A percentile compares a stretch with the other conserved stretches of the same genome.
Evolutionary conservation across 2,113 vertebrate genomes (phyloP).

Genomic region (Albula goreensis): DNA sequence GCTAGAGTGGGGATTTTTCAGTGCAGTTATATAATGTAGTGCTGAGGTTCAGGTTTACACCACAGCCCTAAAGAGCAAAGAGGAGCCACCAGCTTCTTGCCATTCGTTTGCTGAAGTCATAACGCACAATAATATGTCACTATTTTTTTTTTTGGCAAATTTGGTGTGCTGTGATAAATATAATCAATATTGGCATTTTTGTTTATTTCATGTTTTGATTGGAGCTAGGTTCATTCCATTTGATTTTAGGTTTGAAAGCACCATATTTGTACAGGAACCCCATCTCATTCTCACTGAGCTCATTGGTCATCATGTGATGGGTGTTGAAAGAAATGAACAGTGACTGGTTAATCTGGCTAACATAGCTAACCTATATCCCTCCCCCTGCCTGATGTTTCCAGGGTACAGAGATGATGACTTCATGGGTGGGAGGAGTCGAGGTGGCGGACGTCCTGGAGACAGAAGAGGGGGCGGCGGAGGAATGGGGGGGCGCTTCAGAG

Average conservation of each 20-base stretch:
- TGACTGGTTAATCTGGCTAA: neutral
- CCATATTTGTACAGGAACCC: constrained; percentile 13
- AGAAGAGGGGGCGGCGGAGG: constrained; percentile 73
- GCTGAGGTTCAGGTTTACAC: too few relatives aligned
- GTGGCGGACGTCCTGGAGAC: constrained; percentile 79
- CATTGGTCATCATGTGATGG: constrained; percentile 22
- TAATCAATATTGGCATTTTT: neutral
- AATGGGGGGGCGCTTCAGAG: constrained; percentile 82
- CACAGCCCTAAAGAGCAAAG: neutral
- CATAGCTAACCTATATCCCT: constrained; percentile 16
- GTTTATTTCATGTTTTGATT: neutral
- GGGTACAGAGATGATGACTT: constrained; percentile 91
- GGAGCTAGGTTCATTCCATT: constrained; percentile 5
- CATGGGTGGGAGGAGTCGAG: constrained; percentile 82
- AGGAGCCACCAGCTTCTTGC: neutral
- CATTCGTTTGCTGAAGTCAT: too few relatives aligned
- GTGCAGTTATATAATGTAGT: too few relatives aligned
- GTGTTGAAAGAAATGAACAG: neutral
- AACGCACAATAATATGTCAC: neutral
- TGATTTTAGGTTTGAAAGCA: neutral
- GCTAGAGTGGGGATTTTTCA: too few relatives aligned
- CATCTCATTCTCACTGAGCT: constrained; percentile 45
- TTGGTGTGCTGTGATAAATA: neutral
- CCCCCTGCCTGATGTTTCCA: constrained; percentile 49
- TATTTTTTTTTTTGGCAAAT: neutral